These are phyloP conservation scores for Pangasius macronema DNA, from an alignment of 2,797 vertebrate genomes.

Conservation along the genomic window DNA sequence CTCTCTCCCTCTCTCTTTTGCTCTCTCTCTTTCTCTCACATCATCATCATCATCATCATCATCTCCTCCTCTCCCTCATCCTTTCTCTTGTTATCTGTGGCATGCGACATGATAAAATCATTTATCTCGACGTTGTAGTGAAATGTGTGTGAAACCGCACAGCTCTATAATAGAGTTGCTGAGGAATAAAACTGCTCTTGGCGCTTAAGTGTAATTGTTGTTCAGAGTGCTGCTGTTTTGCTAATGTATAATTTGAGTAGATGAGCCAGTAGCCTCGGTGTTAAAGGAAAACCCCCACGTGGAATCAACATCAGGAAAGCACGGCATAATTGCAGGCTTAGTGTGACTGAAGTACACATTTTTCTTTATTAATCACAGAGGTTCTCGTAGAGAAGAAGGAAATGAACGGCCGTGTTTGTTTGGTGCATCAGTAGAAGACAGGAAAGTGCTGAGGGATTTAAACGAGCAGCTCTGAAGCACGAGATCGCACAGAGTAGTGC, in stretches of 20 bases:
- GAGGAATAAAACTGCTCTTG: not conserved
- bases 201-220: not conserved
- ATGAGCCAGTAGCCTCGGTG: not conserved
- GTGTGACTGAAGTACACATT: not conserved
- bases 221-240: not conserved
- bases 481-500: not conserved
- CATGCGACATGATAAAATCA: not conserved
- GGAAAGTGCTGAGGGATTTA: conserved; percentile 15
- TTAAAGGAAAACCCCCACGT: conserved; percentile 4
- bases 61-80: not conserved
- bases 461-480: not conserved
- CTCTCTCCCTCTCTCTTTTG: not conserved
- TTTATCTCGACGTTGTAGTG: not conserved
- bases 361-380: not conserved
- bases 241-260: not conserved
- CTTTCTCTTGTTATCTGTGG: not conserved
- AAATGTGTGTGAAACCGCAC: not conserved
- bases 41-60: too few relatives aligned
- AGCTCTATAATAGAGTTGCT: too few relatives aligned
- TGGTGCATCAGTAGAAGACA: not conserved
- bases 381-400: conserved; percentile 13
- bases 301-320: conserved; percentile 4
- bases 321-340: conserved; percentile 10
- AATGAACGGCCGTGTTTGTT: not conserved
- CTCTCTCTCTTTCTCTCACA: not conserved